A percentile compares a stretch with the other conserved stretches of the same genome.
Evolutionary conservation across 1,140 invertebrate species (phyloP).

Genomic region (Colletes latitarsis): DNA sequence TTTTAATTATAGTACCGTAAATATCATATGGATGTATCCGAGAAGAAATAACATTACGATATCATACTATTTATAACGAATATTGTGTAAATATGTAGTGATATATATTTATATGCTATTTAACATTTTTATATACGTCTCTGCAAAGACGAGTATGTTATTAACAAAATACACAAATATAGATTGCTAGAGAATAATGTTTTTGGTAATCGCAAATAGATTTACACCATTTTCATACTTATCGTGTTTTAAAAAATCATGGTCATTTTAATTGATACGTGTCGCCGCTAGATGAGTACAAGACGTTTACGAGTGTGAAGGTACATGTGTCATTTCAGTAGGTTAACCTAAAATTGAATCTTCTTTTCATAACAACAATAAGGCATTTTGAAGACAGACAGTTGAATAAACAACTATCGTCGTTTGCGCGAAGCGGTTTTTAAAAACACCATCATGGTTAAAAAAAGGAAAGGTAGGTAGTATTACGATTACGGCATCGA

Average conservation of each 20-base stretch:
- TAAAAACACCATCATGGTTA: not conserved
- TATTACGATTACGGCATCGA: no score
- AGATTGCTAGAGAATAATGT: constrained; percentile 3
- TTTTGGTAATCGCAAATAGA: no score
- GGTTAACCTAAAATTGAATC: constrained; percentile 3
- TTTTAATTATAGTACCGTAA: constrained; percentile 10
- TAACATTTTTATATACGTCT: constrained; percentile 64
- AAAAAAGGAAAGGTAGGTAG: constrained; percentile 12
- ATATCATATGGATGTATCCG: not conserved
- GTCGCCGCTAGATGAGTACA: no score
- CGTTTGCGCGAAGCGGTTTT: not conserved
- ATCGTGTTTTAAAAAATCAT: no score
- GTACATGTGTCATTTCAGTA: not conserved
- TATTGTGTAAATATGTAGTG: constrained; percentile 62
- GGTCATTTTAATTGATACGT: no score
- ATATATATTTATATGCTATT: constrained; percentile 64
- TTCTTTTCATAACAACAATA: not conserved
- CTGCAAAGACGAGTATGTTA: constrained; percentile 46
- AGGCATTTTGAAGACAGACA: not conserved
- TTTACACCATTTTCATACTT: no score
- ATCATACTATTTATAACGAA: constrained; percentile 42
- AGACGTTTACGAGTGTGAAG: not conserved
- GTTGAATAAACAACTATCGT: not conserved
- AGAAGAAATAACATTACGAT: constrained; percentile 3
- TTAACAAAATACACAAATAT: constrained; percentile 41